phyloP scores from a whole-genome alignment of 2,888 invertebrate genomes.

The Dryococelus australis region DNA sequence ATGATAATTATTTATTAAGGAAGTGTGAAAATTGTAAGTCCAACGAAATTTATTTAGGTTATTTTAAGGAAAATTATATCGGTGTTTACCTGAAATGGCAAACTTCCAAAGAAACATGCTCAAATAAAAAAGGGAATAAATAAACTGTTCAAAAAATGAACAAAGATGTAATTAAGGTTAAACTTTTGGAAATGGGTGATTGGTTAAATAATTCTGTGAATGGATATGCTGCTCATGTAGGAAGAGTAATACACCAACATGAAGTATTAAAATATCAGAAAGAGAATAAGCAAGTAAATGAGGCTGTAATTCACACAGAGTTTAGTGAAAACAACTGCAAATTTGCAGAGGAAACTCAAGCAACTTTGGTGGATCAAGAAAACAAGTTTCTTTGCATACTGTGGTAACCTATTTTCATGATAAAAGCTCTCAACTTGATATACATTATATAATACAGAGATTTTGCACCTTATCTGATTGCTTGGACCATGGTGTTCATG shows the following conservation, averaged over 20 bases:
- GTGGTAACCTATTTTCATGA: no score
- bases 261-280: no score
- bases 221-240: no score
- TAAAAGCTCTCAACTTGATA: no score
- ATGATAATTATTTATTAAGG: no score
- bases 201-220: not conserved
- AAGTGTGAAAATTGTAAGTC: no score
- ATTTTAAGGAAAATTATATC: no score
- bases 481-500: not conserved
- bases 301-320: not conserved
- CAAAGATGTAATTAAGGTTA: not conserved
- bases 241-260: no score
- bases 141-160: not conserved
- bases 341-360: not conserved
- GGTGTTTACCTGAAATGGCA: no score
- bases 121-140: not conserved
- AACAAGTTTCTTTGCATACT: no score
- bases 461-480: not conserved
- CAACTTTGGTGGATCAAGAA: constrained; percentile 20
- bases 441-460: not conserved
- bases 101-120: not conserved
- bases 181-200: not conserved
- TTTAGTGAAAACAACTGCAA: constrained; percentile 13
- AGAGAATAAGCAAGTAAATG: no score
- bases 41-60: no score